A percentile compares a stretch with the other conserved stretches of the same genome.
These are phyloP conservation scores for Larimichthys crocea DNA, from an alignment of 2,113 vertebrate genomes.

Conservation along the genomic window DNA sequence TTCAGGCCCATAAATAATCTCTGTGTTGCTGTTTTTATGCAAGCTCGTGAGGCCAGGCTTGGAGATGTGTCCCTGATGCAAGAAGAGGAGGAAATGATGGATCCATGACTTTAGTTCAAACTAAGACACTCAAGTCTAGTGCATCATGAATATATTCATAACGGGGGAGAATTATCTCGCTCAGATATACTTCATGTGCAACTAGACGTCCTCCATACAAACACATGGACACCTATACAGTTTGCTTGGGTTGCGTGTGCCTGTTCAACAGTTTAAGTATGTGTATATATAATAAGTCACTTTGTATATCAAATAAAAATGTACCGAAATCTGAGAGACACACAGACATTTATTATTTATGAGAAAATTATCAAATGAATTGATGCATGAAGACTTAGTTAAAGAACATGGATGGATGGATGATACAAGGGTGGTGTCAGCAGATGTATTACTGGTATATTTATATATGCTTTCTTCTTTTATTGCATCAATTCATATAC, in stretches of 20 bases:
- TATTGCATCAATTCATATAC: too few species aligned
- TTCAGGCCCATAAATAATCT: conserved; percentile 60
- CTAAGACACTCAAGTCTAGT: background rate
- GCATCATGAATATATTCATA: conserved; percentile 9
- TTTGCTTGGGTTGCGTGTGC: background rate
- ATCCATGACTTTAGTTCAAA: conserved; percentile 8
- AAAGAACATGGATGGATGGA: too few species aligned
- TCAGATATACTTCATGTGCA: background rate
- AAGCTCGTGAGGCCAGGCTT: conserved; percentile 17
- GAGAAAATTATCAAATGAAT: too few species aligned
- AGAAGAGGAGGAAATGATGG: conserved; percentile 1
- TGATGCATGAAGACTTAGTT: too few species aligned
- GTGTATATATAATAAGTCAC: background rate
- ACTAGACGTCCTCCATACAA: background rate
- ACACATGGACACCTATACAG: background rate
- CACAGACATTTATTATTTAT: too few species aligned
- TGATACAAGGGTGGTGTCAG: too few species aligned
- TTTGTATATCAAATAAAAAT: too few species aligned
- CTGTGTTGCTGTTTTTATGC: conserved; percentile 27
- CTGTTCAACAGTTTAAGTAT: background rate
- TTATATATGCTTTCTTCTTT: too few species aligned
- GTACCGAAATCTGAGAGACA: too few species aligned
- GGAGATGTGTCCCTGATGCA: conserved; percentile 16
- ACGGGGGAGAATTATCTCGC: background rate
- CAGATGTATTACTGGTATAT: too few species aligned